phyloP scores from a whole-genome alignment of 2,113 vertebrate genomes.

The Podilymbus podiceps region DNA sequence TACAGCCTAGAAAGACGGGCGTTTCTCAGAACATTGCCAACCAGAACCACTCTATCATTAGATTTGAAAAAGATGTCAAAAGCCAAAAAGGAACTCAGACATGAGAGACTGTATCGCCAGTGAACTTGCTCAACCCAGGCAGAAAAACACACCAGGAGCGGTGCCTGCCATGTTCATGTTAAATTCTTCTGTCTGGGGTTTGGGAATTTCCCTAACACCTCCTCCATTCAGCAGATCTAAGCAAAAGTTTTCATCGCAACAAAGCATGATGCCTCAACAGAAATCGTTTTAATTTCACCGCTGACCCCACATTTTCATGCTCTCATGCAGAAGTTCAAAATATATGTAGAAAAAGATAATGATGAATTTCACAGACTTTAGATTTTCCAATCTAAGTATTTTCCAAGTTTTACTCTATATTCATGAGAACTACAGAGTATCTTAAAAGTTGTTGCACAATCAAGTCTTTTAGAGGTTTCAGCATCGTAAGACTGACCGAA shows the following conservation, averaged over 20 bases:
- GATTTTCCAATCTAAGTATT: background rate
- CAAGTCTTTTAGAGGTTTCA: background rate
- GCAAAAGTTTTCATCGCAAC: background rate
- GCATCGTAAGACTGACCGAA: background rate
- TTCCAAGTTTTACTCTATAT: background rate
- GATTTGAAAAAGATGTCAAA: background rate
- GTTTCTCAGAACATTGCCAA: background rate
- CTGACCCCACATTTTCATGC: background rate
- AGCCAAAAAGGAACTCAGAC: background rate
- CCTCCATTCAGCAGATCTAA: background rate
- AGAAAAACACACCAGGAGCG: background rate
- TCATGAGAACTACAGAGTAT: background rate
- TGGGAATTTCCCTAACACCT: background rate
- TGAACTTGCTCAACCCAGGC: background rate
- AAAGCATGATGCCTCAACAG: background rate
- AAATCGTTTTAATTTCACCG: background rate
- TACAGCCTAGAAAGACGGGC: background rate
- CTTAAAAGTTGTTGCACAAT: background rate
- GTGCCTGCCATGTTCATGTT: background rate
- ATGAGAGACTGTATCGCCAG: accelerated
- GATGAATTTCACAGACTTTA: background rate
- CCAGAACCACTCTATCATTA: background rate
- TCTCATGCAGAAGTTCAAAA: background rate
- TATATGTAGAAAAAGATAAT: background rate
- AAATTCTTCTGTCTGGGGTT: background rate